Percentiles rank a stretch among this genome's conserved stretches.
These are phyloP conservation scores for Boulengeromyrus knoepffleri DNA, from an alignment of 2,113 vertebrate species.

Conservation along the genomic window DNA sequence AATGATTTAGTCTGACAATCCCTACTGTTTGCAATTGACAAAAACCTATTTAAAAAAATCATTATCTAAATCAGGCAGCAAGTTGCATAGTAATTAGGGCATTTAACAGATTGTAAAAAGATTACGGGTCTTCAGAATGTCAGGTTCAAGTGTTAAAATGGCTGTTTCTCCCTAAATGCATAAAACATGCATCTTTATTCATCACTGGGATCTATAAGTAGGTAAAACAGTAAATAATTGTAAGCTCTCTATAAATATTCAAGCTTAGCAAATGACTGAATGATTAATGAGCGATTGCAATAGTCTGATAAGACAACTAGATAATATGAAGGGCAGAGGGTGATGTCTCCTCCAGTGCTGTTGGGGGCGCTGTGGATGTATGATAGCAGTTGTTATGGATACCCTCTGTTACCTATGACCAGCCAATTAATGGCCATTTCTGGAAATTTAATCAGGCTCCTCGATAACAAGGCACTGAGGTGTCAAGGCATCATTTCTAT, in stretches of 20 bases:
- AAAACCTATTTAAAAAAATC: not conserved
- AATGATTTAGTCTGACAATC: not conserved
- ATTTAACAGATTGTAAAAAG: not conserved
- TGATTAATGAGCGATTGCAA: not conserved
- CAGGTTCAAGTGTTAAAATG: not conserved
- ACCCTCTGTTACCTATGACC: not conserved
- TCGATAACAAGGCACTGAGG: not conserved
- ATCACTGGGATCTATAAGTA: not conserved
- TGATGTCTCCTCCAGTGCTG: not conserved
- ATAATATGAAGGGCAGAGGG: not conserved
- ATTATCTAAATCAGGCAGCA: not conserved
- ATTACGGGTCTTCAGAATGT: not conserved
- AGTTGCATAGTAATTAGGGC: not conserved
- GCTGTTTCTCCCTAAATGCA: not conserved
- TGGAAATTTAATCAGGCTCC: not conserved
- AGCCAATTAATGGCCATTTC: not conserved
- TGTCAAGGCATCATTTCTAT: not conserved
- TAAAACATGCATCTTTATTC: not conserved
- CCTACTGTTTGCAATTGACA: not conserved
- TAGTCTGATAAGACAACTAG: not conserved
- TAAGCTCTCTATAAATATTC: not conserved
- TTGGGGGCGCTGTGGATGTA: not conserved
- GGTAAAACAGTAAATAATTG: not conserved
- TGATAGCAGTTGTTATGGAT: not conserved
- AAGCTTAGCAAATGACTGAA: not conserved